Percentiles rank a stretch among this genome's conserved stretches.
Evolutionary conservation across 2,113 vertebrate species (phyloP).

Genomic region (Dolichotis patagonum): DNA sequence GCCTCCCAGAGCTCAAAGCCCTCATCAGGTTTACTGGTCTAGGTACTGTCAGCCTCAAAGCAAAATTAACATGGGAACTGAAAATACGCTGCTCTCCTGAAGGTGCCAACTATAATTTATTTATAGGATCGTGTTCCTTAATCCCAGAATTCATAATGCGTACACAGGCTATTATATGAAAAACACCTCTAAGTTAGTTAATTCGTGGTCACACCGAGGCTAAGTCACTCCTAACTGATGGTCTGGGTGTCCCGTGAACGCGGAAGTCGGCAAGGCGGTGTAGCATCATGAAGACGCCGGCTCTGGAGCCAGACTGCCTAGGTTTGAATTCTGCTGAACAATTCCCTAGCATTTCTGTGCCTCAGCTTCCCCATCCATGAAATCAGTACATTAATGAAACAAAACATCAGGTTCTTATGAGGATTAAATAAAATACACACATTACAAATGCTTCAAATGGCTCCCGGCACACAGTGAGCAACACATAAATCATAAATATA

Average conservation of each 20-base stretch:
- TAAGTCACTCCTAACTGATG: background rate
- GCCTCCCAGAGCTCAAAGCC: background rate
- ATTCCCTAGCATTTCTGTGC: background rate
- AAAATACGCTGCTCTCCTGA: conserved; percentile 42
- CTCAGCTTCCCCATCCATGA: conserved; percentile 8
- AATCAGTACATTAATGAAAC: background rate
- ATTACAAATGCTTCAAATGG: background rate
- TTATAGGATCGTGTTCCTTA: conserved; percentile 42
- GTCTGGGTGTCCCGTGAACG: background rate
- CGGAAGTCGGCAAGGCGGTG: background rate
- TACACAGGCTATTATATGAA: background rate
- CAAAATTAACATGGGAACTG: conserved; percentile 46
- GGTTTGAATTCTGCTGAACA: background rate
- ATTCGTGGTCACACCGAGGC: background rate
- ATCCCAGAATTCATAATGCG: background rate
- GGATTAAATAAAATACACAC: background rate
- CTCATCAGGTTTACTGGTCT: background rate
- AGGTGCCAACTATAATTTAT: conserved; percentile 43
- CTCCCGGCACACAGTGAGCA: background rate
- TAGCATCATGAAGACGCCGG: background rate
- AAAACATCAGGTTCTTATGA: background rate
- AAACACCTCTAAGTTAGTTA: background rate
- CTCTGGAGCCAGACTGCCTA: background rate
- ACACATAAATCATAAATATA: background rate
- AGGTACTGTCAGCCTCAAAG: background rate